Evolutionary conservation across 2,797 vertebrate genomes (phyloP).

Genomic region (Adelosebastes latens): DNA sequence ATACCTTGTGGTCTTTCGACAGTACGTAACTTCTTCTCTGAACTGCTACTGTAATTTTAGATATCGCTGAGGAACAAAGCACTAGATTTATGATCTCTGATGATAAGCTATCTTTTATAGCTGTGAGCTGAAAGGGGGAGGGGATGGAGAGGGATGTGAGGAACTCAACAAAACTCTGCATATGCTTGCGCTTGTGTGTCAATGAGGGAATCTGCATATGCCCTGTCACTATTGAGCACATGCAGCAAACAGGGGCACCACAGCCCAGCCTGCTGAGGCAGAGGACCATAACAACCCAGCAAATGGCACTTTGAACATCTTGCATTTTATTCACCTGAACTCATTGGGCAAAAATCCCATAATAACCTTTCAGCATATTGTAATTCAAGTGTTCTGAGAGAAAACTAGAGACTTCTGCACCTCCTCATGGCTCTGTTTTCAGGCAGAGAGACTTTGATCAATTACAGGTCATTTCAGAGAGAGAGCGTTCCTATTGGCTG

Average conservation of each 20-base stretch:
- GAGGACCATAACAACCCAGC: neutral
- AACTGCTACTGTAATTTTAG: neutral
- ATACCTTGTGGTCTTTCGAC: slow-evolving; percentile 58
- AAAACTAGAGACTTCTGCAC: too few relatives aligned
- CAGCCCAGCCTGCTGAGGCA: neutral
- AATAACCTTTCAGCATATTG: too few relatives aligned
- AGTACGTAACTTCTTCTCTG: slow-evolving; percentile 1
- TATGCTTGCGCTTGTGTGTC: neutral
- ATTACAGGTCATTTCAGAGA: too few relatives aligned
- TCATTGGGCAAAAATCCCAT: too few relatives aligned
- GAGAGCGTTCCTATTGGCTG: too few relatives aligned
- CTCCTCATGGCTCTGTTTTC: too few relatives aligned
- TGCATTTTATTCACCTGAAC: neutral
- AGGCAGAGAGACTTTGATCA: too few relatives aligned
- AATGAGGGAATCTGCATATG: neutral
- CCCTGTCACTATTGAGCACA: neutral
- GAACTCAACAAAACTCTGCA: neutral
- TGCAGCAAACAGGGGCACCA: neutral
- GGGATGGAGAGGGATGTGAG: neutral
- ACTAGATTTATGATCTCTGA: neutral
- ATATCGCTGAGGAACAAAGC: neutral
- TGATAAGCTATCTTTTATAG: neutral
- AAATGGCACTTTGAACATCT: neutral
- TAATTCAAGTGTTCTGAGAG: too few relatives aligned
- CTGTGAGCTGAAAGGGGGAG: neutral